Base-by-base conservation (phyloP, 2,797 vertebrate genomes). In the Echeneis naucrates region DNA sequence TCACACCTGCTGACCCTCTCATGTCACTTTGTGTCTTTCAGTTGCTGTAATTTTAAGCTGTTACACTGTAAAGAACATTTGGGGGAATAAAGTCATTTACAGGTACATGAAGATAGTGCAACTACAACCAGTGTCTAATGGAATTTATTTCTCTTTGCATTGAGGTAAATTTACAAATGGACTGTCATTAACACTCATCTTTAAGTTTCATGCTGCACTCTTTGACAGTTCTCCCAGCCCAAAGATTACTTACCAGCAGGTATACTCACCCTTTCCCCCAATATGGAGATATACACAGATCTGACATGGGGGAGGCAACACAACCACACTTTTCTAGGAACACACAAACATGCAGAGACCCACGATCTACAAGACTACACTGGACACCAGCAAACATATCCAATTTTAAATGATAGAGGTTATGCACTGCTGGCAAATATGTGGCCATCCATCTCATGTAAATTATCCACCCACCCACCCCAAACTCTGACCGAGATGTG, bases 231-330 rank as follows among this genome's bases (percentile, higher is more conserved):
- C 45, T 81, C 85, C 82, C 77, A 72, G 8, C 72, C 83, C 58
- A 60, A 57, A 75, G 61, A 79, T 88, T 90, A 93, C 91, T 93
- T 88, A 93, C 92, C 92, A 85, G 80, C 80, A 86, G 80, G 80
- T 77, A 88, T 93, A 92, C 92, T 91, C 90, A 92, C 91, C 84
- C 87, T 89, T 72, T 84, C 80, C 90, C 82, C 75, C 88, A 90
- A 77, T 57, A 88, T 77, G 91, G 67, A 88, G 85, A 89, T 57
- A 88, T 73, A 93, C 80, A 93, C 84, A 90, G 87, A 91, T 89
- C 88, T 91, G 91, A 91, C 87, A 90, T 48, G 42, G 82, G n/a
- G 75, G 74, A 79, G 81, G 81, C 84, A 80, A 88, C 40, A 82
- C 58, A 82, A 82, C 74, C 80, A 88, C 71, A 80, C 75, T 86